These are phyloP conservation scores for Columba livia DNA, from an alignment of 2,113 vertebrate species.

Conservation along the genomic window DNA sequence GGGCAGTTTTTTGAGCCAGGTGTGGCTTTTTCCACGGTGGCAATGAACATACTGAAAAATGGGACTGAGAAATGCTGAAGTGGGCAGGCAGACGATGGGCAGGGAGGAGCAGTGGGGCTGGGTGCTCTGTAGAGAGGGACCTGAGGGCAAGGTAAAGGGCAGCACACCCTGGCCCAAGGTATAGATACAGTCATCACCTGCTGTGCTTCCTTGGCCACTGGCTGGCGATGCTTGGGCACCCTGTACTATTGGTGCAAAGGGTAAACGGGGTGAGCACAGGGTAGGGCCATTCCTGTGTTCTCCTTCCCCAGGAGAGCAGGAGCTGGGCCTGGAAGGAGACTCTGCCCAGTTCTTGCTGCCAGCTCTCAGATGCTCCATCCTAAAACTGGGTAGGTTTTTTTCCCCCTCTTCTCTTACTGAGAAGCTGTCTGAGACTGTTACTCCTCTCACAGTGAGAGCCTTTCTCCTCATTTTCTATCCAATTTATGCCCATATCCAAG, in stretches of 20 bases:
- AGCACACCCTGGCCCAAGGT: background rate
- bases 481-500: background rate
- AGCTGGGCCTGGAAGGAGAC: background rate
- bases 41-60: background rate
- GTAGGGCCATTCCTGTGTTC: background rate
- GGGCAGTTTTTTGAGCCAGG: background rate
- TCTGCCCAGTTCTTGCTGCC: background rate
- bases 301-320: fast-evolving
- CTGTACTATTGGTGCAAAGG: fast-evolving
- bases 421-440: background rate
- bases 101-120: background rate
- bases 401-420: background rate
- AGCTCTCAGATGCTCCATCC: background rate
- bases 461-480: background rate
- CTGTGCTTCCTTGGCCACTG: background rate
- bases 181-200: fast-evolving
- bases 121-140: background rate
- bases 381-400: background rate
- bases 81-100: background rate
- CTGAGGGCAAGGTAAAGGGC: background rate
- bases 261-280: background rate
- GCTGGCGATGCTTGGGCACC: background rate
- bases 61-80: background rate
- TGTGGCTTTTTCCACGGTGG: background rate
- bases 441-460: background rate